These are phyloP conservation scores for Stenichneumon culpator DNA, from an alignment of 2,888 invertebrate species.

Conservation along the genomic window DNA sequence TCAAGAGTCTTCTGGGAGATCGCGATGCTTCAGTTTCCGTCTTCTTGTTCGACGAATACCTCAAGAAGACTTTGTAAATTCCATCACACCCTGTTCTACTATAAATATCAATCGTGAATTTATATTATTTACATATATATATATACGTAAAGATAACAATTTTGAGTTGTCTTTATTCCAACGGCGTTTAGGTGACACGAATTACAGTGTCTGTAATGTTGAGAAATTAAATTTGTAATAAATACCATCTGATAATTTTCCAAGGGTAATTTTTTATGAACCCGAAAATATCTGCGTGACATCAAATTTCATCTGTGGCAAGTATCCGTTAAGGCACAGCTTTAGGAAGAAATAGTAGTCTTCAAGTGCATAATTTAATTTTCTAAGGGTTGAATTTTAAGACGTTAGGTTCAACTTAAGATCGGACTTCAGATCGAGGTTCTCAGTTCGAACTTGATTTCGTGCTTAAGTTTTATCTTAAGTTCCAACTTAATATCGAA, in stretches of 20 bases:
- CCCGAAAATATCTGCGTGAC: too few relatives aligned
- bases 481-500: too few relatives aligned
- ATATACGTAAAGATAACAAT: slow-evolving; percentile 28
- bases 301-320: too few relatives aligned
- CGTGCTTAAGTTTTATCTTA: too few relatives aligned
- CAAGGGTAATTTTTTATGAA: neutral
- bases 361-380: too few relatives aligned
- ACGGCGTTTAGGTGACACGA: slow-evolving; percentile 22
- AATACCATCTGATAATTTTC: slow-evolving; percentile 21
- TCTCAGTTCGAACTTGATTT: too few relatives aligned
- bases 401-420: too few relatives aligned
- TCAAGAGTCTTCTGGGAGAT: slow-evolving; percentile 88
- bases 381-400: too few relatives aligned
- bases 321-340: too few relatives aligned
- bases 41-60: slow-evolving; percentile 91
- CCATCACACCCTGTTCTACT: slow-evolving; percentile 18
- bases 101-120: slow-evolving; percentile 42
- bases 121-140: slow-evolving; percentile 38
- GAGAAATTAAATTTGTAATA: slow-evolving; percentile 41
- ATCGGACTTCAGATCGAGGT: too few relatives aligned
- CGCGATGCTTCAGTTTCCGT: slow-evolving; percentile 89
- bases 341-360: too few relatives aligned
- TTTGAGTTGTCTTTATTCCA: slow-evolving; percentile 56
- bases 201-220: slow-evolving; percentile 52
- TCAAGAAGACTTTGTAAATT: slow-evolving; percentile 78